Evolutionary conservation across 2,797 vertebrate species (phyloP).

Genomic region (Sebastolobus alascanus): DNA sequence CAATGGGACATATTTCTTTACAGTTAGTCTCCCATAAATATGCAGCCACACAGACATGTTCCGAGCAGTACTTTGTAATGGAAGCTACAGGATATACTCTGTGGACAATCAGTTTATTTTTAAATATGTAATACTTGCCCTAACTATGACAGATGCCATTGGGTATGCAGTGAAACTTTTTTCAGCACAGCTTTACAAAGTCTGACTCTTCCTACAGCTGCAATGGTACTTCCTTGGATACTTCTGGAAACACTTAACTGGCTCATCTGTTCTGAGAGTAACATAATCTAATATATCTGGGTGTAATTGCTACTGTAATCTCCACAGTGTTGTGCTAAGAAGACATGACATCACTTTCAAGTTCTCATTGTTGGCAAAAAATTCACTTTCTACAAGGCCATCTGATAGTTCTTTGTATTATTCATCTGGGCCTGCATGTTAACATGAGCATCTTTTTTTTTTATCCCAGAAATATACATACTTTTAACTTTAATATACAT

Average conservation of each 20-base stretch:
- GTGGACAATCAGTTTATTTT: conserved; percentile 33
- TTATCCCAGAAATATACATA: neutral
- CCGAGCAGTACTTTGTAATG: conserved; percentile 31
- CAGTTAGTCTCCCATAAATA: neutral
- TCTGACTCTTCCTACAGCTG: conserved; percentile 14
- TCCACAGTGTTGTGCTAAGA: conserved; percentile 53
- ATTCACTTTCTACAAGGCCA: conserved; percentile 46
- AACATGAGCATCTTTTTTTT: conserved; percentile 30
- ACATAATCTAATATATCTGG: conserved; percentile 62
- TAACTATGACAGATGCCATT: conserved; percentile 32
- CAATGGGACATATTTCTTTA: neutral
- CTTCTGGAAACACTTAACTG: conserved; percentile 58
- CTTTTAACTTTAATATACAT: conserved; percentile 42
- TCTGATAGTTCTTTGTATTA: conserved; percentile 59
- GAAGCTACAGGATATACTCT: neutral
- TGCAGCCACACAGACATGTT: neutral
- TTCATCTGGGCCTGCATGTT: conserved; percentile 31
- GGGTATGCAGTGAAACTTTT: conserved; percentile 31
- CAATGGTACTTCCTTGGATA: conserved; percentile 16
- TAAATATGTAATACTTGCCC: conserved; percentile 28
- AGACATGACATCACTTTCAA: conserved; percentile 71
- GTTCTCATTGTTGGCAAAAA: conserved; percentile 58
- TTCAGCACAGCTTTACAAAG: conserved; percentile 20
- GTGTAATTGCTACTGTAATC: conserved; percentile 63
- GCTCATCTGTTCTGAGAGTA: conserved; percentile 58